Percentiles rank a stretch among this genome's conserved stretches.
These are phyloP conservation scores for Halocynthia roretzi DNA, from an alignment of 23 tunicate genomes.

Conservation along the genomic window DNA sequence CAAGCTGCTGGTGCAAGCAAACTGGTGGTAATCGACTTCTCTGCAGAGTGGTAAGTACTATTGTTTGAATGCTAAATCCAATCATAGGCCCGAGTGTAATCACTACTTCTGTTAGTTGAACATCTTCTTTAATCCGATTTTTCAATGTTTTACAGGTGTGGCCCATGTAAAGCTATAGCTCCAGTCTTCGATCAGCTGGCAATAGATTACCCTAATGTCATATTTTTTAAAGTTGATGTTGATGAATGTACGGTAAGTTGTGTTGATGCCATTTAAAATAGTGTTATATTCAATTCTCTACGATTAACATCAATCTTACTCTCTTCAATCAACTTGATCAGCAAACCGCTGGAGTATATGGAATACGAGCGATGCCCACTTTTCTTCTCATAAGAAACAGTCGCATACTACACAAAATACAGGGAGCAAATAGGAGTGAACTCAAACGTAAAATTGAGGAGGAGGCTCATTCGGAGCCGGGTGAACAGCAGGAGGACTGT, in stretches of 20 bases:
- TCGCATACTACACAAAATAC: constrained; percentile 29
- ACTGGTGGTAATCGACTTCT: constrained; percentile 40
- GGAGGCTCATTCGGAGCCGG: background rate
- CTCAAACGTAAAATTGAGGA: constrained; percentile 39
- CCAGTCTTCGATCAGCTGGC: constrained; percentile 70
- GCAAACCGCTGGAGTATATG: constrained; percentile 44
- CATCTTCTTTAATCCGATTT: background rate
- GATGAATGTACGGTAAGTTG: constrained; percentile 64
- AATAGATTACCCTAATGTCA: constrained; percentile 28
- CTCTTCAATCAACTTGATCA: background rate
- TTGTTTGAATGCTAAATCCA: background rate
- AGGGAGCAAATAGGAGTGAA: constrained; percentile 53
- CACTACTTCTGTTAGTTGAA: background rate
- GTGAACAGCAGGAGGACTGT: too few relatives aligned
- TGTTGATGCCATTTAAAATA: background rate
- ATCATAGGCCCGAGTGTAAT: background rate
- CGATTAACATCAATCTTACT: background rate
- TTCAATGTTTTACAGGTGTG: constrained; percentile 59
- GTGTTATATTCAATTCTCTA: background rate
- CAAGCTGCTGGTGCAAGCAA: constrained; percentile 23
- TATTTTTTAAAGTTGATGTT: constrained; percentile 83
- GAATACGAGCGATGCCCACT: constrained; percentile 83
- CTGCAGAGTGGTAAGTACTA: constrained; percentile 37
- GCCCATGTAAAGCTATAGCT: constrained; percentile 76
- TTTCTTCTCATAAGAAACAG: constrained; percentile 47